Evolutionary conservation across 2,888 invertebrate genomes (phyloP).

Genomic region (Allolobophora icterica): DNA sequence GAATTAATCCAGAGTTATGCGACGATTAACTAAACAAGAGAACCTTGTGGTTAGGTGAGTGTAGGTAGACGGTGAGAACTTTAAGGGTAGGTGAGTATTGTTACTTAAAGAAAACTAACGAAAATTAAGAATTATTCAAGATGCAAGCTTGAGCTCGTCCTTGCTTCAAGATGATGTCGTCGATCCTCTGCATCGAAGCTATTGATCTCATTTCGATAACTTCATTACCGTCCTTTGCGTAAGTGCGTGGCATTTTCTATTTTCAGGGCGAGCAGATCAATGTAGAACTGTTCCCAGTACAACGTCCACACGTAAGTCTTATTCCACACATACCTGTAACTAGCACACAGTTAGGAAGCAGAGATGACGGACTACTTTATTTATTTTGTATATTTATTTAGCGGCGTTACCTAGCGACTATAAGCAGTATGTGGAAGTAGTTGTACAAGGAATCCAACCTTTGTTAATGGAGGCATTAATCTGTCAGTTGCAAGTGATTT

Average conservation of each 20-base stretch:
- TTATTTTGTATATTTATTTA: neutral
- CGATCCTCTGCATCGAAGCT: neutral
- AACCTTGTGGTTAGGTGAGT: too few species aligned
- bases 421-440: too few species aligned
- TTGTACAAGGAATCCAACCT: too few species aligned
- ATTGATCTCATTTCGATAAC: neutral
- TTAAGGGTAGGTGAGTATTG: too few species aligned
- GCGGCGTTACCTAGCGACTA: too few species aligned
- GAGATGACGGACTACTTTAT: neutral
- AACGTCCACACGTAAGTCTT: neutral
- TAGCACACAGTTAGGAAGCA: neutral
- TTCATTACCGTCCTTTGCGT: neutral
- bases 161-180: neutral
- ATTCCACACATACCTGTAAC: neutral
- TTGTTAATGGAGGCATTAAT: neutral
- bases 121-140: neutral
- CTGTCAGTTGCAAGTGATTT: neutral
- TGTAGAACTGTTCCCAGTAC: neutral
- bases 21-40: neutral
- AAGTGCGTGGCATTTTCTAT: neutral
- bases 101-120: neutral
- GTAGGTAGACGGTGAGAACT: too few species aligned
- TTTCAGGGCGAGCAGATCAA: slow-evolving; percentile 12
- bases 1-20: too few species aligned
- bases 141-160: neutral